A percentile compares a stretch with the other conserved stretches of the same genome.
These are phyloP conservation scores for Callipepla squamata DNA, from an alignment of 2,113 vertebrate species.

Conservation along the genomic window DNA sequence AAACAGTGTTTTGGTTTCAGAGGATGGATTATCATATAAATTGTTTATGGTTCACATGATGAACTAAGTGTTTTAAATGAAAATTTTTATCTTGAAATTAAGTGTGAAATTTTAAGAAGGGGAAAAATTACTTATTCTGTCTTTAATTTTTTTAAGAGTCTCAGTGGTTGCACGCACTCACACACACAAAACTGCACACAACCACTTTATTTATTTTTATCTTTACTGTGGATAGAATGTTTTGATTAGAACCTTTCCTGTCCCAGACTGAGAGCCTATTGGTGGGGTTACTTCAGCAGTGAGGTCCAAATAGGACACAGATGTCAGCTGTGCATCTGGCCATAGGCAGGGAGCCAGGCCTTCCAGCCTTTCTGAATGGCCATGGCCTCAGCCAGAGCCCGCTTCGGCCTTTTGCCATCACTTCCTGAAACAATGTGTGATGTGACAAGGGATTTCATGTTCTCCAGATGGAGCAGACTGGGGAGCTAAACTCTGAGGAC, in stretches of 20 bases:
- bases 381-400: not conserved
- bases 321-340: not conserved
- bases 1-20: not conserved
- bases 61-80: not conserved
- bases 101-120: not conserved
- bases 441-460: not conserved
- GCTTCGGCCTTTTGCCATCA: not conserved
- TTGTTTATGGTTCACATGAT: not conserved
- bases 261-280: not conserved
- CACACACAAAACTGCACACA: not conserved
- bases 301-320: not conserved
- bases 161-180: not conserved
- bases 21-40: not conserved
- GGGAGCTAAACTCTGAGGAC: not conserved
- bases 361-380: not conserved
- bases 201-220: not conserved
- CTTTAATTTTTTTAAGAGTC: not conserved
- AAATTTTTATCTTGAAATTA: slow-evolving; percentile 9
- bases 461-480: accelerated
- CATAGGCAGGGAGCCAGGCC: not conserved
- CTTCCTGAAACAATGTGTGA: not conserved
- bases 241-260: not conserved
- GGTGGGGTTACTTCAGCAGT: not conserved
- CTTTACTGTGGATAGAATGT: not conserved
- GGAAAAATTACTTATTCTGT: not conserved